phyloP scores from a whole-genome alignment of 2,797 vertebrate species.

The Chloroceryle inda region DNA sequence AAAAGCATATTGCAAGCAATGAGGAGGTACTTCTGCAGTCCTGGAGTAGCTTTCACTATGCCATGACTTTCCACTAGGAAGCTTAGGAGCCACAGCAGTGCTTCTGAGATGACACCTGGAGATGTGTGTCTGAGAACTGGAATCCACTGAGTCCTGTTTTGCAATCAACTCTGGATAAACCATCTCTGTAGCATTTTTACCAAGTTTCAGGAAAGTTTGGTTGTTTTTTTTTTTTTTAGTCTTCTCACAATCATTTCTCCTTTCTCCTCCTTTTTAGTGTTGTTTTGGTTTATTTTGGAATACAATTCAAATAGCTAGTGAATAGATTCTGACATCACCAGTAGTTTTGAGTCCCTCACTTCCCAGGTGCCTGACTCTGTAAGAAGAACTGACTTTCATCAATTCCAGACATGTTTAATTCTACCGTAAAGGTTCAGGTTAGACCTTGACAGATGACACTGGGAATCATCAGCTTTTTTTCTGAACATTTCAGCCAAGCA shows the following conservation, averaged over 20 bases:
- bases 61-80: neutral
- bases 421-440: neutral
- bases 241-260: neutral
- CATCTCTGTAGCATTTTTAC: neutral
- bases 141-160: neutral
- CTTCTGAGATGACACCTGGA: rapidly evolving
- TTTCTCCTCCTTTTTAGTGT: neutral
- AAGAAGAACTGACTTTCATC: neutral
- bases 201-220: neutral
- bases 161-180: neutral
- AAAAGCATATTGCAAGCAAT: neutral
- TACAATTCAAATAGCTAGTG: neutral
- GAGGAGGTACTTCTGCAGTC: neutral
- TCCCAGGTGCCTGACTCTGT: neutral
- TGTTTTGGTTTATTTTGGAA: neutral
- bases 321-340: neutral
- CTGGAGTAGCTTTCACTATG: neutral
- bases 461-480: neutral
- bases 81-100: neutral
- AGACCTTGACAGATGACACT: neutral
- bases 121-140: neutral
- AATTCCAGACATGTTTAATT: neutral
- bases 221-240: neutral
- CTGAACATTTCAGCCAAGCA: neutral
- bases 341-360: neutral